Evolutionary conservation across 2,888 invertebrate genomes (phyloP).

Genomic region (Eugnorisma glareosa): DNA sequence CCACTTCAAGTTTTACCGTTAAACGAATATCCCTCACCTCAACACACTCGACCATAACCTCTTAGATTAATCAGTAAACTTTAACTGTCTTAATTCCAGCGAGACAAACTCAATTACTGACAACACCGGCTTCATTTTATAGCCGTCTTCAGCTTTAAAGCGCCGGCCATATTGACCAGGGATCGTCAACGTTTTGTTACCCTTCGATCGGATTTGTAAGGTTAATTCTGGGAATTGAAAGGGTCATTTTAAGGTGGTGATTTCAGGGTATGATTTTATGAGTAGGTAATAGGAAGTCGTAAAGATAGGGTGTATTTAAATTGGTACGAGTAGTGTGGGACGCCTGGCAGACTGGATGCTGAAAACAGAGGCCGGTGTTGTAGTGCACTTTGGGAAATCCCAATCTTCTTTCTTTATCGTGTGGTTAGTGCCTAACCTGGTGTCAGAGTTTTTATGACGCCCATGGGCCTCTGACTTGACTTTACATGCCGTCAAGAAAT

Average conservation of each 20-base stretch:
- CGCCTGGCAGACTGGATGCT: too few species aligned
- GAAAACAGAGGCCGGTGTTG: too few species aligned
- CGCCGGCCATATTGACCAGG: conserved; percentile 45
- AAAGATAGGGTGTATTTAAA: neutral
- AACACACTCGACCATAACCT: conserved; percentile 31
- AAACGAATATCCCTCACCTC: conserved; percentile 15
- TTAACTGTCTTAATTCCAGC: conserved; percentile 50
- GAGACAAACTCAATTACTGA: conserved; percentile 57
- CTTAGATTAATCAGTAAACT: conserved; percentile 60
- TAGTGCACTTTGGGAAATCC: too few species aligned
- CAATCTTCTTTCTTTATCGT: too few species aligned
- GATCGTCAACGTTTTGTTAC: conserved; percentile 41
- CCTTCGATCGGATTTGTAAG: conserved; percentile 26
- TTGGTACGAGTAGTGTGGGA: neutral
- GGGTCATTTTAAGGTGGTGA: conserved; percentile 36
- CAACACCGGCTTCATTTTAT: conserved; percentile 45
- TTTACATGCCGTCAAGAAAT: too few species aligned
- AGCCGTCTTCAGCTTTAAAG: conserved; percentile 43
- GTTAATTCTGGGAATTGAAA: conserved; percentile 33
- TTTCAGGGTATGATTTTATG: conserved; percentile 21
- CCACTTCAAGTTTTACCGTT: neutral
- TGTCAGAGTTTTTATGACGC: too few species aligned
- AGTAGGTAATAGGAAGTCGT: neutral
- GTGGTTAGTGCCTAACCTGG: too few species aligned
- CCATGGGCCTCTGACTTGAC: too few species aligned